Conservation (phyloP, 2,113 vertebrate genomes). For the Thunnus maccoyii region DNA sequence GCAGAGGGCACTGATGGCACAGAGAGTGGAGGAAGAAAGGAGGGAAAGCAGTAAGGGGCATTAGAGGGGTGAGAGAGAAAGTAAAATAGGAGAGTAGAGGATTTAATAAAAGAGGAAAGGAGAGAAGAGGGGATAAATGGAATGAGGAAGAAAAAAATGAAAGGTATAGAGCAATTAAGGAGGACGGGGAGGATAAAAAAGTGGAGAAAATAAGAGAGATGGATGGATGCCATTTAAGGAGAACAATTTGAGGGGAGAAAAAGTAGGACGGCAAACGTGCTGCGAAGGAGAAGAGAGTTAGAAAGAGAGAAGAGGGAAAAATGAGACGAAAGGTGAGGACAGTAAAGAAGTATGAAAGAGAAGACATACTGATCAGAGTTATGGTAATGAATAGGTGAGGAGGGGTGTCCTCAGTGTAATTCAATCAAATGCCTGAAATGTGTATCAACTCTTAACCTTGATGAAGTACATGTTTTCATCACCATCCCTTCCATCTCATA, state of each 20-base stretch:
- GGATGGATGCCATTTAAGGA: not conserved
- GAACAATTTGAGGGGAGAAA: not conserved
- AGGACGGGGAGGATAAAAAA: not conserved
- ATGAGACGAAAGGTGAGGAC: not conserved
- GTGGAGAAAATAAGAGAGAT: not conserved
- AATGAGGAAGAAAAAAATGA: not conserved
- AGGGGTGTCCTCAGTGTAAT: not conserved
- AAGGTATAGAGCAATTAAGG: not conserved
- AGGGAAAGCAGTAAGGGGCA: not conserved
- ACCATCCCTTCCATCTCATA: not conserved
- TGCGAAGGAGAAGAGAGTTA: too few relatives aligned
- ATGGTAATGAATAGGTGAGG: too few relatives aligned
- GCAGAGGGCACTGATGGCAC: constrained; percentile 71
- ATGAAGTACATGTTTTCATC: too few relatives aligned
- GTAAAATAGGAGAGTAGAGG: not conserved
- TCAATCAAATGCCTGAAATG: not conserved
- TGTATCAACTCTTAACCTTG: too few relatives aligned
- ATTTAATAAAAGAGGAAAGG: not conserved
- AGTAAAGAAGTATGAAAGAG: not conserved
- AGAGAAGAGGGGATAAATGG: not conserved
- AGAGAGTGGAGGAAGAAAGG: constrained; percentile 18
- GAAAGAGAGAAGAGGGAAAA: not conserved
- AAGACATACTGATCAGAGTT: not conserved
- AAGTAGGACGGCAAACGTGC: not conserved
- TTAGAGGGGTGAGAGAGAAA: not conserved